Conservation (phyloP, 2,888 invertebrate genomes). For the Sarcophaga variegata region DNA sequence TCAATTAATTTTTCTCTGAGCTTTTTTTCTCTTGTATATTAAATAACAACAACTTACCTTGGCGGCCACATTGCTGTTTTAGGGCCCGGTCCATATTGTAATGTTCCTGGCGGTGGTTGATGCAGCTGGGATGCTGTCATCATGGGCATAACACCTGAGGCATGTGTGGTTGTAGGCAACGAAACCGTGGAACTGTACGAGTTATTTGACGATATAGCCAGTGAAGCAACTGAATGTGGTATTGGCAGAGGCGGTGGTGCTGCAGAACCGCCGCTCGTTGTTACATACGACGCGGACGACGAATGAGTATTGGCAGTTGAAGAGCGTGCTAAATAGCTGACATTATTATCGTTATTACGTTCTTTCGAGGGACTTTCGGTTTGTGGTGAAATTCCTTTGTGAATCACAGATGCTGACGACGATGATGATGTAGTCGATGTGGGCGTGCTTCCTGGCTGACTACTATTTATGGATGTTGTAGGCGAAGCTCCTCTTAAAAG, state of each 20-base stretch:
- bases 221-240: constrained; percentile 65
- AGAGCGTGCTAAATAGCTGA: constrained; percentile 58
- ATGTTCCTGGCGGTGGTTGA: constrained; percentile 55
- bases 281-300: constrained; percentile 50
- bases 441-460: constrained; percentile 6
- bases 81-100: constrained; percentile 57
- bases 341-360: constrained; percentile 92
- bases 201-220: constrained; percentile 67
- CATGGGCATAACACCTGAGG: constrained; percentile 65
- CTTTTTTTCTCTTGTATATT: neutral
- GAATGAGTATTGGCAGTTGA: constrained; percentile 73
- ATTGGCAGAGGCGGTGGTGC: constrained; percentile 49
- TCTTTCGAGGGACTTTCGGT: constrained; percentile 91
- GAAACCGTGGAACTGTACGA: constrained; percentile 68
- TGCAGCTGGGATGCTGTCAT: constrained; percentile 58
- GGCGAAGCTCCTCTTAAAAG: constrained; percentile 82
- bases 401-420: constrained; percentile 81
- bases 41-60: constrained; percentile 66
- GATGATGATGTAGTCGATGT: constrained; percentile 73
- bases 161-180: constrained; percentile 69
- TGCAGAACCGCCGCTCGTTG: constrained; percentile 41
- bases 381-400: constrained; percentile 88
- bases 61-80: constrained; percentile 71
- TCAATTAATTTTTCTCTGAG: neutral
- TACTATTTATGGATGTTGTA: constrained; percentile 58